These are phyloP conservation scores for Alosa alosa DNA, from an alignment of 2,113 vertebrate genomes.

Conservation along the genomic window DNA sequence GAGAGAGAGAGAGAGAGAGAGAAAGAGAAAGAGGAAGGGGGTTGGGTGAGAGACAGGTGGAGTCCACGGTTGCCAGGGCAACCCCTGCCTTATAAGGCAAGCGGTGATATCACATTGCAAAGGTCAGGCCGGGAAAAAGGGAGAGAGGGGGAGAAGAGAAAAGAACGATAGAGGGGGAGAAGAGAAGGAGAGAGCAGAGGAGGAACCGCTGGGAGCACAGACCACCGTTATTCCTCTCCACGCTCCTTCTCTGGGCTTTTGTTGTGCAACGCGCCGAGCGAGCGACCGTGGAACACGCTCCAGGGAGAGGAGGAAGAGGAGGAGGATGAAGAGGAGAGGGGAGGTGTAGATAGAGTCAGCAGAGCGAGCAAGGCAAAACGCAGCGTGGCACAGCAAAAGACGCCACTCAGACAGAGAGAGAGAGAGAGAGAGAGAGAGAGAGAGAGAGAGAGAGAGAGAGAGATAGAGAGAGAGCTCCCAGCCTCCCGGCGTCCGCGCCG, in stretches of 20 bases:
- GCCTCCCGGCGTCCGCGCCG: neutral
- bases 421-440: neutral
- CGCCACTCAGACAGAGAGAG: neutral
- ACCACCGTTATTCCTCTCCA: neutral
- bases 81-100: conserved; percentile 77
- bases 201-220: neutral
- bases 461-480: neutral
- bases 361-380: neutral
- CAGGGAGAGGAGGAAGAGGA: conserved; percentile 44
- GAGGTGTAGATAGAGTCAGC: neutral
- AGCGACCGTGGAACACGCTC: conserved; percentile 48
- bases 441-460: too few relatives aligned
- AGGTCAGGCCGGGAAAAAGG: conserved; percentile 66
- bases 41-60: conserved; percentile 79
- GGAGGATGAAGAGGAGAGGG: conserved; percentile 40
- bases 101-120: conserved; percentile 75
- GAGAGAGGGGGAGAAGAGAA: conserved; percentile 41
- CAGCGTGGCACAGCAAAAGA: neutral
- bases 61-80: conserved; percentile 84
- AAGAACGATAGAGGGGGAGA: neutral
- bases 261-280: neutral
- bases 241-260: neutral
- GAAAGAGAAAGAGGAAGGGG: conserved; percentile 34
- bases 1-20: conserved; percentile 51
- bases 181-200: conserved; percentile 12